phyloP scores from a whole-genome alignment of 2,797 vertebrate genomes.

The Hippoglossus hippoglossus region DNA sequence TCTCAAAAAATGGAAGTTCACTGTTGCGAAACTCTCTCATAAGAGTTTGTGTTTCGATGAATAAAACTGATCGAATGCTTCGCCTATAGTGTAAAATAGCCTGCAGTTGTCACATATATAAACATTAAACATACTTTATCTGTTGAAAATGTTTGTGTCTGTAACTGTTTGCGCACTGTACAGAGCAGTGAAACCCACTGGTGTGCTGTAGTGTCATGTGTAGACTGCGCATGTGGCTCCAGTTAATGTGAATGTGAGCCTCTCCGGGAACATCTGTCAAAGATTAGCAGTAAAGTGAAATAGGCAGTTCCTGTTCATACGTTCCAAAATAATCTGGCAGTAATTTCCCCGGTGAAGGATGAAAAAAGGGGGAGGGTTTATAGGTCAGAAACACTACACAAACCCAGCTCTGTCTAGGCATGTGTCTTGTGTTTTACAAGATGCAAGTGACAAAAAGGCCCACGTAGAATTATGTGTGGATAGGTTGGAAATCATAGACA shows the following conservation, averaged over 20 bases:
- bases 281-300: constrained; percentile 87
- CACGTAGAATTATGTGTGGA: constrained; percentile 21
- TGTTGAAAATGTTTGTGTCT: constrained; percentile 1
- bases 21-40: too few relatives aligned
- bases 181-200: constrained; percentile 1
- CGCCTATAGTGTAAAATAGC: too few relatives aligned
- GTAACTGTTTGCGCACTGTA: constrained; percentile 8
- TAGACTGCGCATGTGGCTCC: constrained; percentile 75
- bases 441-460: constrained; percentile 49
- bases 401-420: constrained; percentile 65
- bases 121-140: neutral
- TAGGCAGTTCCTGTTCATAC: constrained; percentile 86
- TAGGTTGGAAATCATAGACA: constrained; percentile 19
- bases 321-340: constrained; percentile 86
- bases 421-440: constrained; percentile 66
- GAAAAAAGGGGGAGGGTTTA: constrained; percentile 75
- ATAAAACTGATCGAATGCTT: too few relatives aligned
- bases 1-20: neutral
- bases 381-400: constrained; percentile 74
- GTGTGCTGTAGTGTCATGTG: constrained; percentile 37
- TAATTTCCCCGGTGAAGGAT: constrained; percentile 82
- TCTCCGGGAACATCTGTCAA: constrained; percentile 85
- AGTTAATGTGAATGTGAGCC: constrained; percentile 78
- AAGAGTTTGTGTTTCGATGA: too few relatives aligned
- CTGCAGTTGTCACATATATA: neutral